Evolutionary conservation across 2,797 vertebrate genomes (phyloP).

Genomic region (Sphenodon punctatus): DNA sequence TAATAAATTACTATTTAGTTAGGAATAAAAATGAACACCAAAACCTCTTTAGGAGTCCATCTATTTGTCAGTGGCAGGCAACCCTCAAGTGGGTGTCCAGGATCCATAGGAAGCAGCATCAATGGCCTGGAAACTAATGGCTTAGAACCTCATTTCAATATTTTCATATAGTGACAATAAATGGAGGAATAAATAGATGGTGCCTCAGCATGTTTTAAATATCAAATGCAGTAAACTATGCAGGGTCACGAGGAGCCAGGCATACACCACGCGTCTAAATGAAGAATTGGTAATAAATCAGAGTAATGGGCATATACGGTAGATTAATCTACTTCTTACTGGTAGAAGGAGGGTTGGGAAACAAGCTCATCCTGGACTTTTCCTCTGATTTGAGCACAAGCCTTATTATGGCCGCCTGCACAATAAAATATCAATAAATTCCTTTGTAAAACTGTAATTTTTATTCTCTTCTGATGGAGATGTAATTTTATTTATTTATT

Average conservation of each 20-base stretch:
- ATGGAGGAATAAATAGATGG: background rate
- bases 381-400: too few species aligned
- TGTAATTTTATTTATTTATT: too few species aligned
- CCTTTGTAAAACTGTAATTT: background rate
- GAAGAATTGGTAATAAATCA: background rate
- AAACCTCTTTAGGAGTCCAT: slow-evolving; percentile 42
- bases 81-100: slow-evolving; percentile 34
- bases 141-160: slow-evolving; percentile 1
- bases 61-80: slow-evolving; percentile 52
- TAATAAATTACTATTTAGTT: slow-evolving; percentile 63
- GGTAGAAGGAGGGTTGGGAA: background rate
- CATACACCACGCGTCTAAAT: accelerated
- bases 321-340: background rate
- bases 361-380: too few species aligned
- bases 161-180: slow-evolving; percentile 9
- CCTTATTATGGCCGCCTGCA: too few species aligned
- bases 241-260: background rate
- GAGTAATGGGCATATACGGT: background rate
- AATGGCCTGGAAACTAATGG: slow-evolving; percentile 36
- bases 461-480: background rate
- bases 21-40: slow-evolving; percentile 36
- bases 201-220: background rate
- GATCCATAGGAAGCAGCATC: slow-evolving; percentile 26
- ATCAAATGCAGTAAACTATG: background rate
- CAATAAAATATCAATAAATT: background rate